A percentile compares a stretch with the other conserved stretches of the same genome.
phyloP scores from a whole-genome alignment of 2,797 vertebrate genomes.

The Tragopan temminckii region DNA sequence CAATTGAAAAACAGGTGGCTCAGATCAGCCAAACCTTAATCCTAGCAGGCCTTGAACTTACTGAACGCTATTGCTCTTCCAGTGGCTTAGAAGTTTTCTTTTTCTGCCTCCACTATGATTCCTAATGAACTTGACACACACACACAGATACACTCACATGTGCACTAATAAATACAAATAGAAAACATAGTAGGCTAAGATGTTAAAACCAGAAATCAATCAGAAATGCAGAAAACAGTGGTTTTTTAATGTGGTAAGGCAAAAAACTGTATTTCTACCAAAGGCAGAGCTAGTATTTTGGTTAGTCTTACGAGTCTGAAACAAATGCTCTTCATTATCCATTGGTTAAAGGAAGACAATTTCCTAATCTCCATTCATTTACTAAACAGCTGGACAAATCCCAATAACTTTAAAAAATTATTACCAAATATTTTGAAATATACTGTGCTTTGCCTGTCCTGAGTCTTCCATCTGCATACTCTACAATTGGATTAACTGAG shows the following conservation, averaged over 20 bases:
- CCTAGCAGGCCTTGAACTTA: conserved; percentile 61
- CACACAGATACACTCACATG: neutral
- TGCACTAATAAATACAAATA: conserved; percentile 45
- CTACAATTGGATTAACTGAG: conserved; percentile 21
- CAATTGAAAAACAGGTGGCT: conserved; percentile 65
- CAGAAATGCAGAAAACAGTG: neutral
- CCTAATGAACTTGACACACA: conserved; percentile 18
- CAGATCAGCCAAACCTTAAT: conserved; percentile 68
- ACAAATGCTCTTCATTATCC: conserved; percentile 79
- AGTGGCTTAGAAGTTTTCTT: conserved; percentile 20
- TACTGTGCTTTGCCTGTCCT: neutral
- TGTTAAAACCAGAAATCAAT: neutral
- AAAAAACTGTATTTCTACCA: conserved; percentile 34
- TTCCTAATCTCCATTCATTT: conserved; percentile 70
- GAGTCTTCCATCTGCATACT: conserved; percentile 11
- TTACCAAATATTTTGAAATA: conserved; percentile 76
- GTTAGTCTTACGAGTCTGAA: conserved; percentile 51
- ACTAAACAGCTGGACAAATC: conserved; percentile 72
- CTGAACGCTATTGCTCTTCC: conserved; percentile 43
- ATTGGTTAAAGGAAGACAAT: conserved; percentile 81
- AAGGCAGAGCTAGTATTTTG: conserved; percentile 31
- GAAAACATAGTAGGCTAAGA: conserved; percentile 10
- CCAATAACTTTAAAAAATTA: conserved; percentile 54
- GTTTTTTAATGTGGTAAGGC: neutral
- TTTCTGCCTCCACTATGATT: conserved; percentile 18